phyloP scores from a whole-genome alignment of 2,113 vertebrate genomes.

The Myanophis thanlyinensis region DNA sequence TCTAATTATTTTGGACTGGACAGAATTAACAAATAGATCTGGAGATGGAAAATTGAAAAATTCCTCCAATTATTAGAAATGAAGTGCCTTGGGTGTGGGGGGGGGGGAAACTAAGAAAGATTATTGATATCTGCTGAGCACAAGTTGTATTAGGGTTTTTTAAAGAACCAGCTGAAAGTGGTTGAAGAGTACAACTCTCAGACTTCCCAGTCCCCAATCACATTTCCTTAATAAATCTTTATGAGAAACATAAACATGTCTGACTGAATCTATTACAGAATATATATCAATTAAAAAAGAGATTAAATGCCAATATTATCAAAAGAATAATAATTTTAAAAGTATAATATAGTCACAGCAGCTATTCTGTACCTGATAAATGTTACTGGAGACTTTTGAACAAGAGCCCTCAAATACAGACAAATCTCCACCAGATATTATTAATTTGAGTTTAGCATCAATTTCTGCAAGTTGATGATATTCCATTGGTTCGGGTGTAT shows the following conservation, averaged over 20 bases:
- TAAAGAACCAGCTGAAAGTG: not conserved
- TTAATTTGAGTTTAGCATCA: constrained; percentile 76
- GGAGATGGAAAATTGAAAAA: not conserved
- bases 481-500: constrained; percentile 72
- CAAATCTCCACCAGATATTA: constrained; percentile 62
- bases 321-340: not conserved
- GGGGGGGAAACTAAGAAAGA: not conserved
- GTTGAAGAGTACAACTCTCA: not conserved
- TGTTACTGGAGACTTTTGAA: constrained; percentile 39
- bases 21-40: not conserved
- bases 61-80: not conserved
- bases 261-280: not conserved
- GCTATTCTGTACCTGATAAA: constrained; percentile 58
- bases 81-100: not conserved
- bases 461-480: constrained; percentile 79
- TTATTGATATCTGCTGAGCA: not conserved
- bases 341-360: not conserved
- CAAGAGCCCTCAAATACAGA: constrained; percentile 49
- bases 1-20: not conserved
- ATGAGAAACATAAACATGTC: not conserved
- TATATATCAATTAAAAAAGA: not conserved
- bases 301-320: not conserved
- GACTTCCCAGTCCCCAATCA: not conserved
- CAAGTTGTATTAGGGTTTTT: not conserved
- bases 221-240: not conserved